These are phyloP conservation scores for Somateria mollissima DNA, from an alignment of 2,797 vertebrate genomes.

Conservation along the genomic window DNA sequence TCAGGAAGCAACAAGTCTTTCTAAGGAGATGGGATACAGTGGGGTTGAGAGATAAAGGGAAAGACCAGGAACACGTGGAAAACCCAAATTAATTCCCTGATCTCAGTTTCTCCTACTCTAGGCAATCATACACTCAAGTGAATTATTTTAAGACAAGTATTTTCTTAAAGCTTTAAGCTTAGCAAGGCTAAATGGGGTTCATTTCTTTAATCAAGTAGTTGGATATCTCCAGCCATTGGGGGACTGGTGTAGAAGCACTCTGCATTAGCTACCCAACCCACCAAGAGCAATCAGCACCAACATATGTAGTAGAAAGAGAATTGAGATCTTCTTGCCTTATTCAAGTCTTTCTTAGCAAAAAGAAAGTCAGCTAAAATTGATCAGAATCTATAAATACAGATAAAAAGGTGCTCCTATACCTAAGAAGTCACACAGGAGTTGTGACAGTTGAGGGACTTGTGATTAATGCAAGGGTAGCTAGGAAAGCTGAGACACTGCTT, in stretches of 20 bases:
- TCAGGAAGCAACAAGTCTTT: neutral
- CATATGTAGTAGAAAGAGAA: neutral
- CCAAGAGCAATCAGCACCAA: neutral
- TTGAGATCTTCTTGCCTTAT: conserved; percentile 34
- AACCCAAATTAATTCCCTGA: neutral
- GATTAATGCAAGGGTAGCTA: neutral
- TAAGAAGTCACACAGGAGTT: neutral
- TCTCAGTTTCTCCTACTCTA: neutral
- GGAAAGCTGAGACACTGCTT: neutral
- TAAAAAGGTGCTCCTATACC: neutral
- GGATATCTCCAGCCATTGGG: neutral
- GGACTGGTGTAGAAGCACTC: neutral
- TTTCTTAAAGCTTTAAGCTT: neutral
- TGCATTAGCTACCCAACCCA: neutral
- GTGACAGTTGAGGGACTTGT: neutral
- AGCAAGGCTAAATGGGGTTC: neutral
- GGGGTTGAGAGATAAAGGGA: neutral
- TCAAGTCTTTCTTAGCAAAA: conserved; percentile 46
- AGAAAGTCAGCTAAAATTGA: conserved; percentile 55
- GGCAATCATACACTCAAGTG: neutral
- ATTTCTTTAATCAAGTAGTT: neutral
- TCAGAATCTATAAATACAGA: conserved; percentile 29
- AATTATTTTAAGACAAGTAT: neutral
- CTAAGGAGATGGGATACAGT: neutral
- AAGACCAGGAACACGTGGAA: neutral